A percentile compares a stretch with the other conserved stretches of the same genome.
Evolutionary conservation across 2,888 invertebrate species (phyloP).

Genomic region (Teleogryllus oceanicus): DNA sequence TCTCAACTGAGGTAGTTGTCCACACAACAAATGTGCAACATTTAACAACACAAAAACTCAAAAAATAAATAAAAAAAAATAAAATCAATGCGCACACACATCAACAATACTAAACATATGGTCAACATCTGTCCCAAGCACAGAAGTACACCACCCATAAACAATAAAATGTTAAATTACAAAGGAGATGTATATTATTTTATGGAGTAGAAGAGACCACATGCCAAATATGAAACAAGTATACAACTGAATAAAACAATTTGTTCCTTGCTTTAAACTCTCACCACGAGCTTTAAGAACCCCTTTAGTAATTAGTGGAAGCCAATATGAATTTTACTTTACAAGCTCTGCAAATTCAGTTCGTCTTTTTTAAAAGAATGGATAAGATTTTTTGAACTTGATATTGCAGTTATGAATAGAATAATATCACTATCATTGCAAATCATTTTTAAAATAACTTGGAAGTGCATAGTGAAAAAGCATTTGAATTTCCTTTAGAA

Average conservation of each 20-base stretch:
- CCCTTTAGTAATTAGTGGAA: conserved; percentile 5
- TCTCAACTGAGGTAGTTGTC: too few species aligned
- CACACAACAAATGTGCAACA: neutral
- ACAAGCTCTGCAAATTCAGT: neutral
- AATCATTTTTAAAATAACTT: too few species aligned
- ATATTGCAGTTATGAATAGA: neutral
- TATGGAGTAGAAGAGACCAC: neutral
- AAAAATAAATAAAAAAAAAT: too few species aligned
- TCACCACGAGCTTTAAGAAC: neutral
- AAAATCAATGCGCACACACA: too few species aligned
- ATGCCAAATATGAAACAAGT: neutral
- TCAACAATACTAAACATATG: neutral
- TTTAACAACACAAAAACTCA: neutral
- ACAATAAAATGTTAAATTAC: neutral
- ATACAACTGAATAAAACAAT: neutral
- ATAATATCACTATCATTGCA: too few species aligned
- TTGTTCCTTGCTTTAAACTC: neutral
- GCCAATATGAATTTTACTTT: neutral
- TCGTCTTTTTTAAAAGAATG: neutral
- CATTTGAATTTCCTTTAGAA: too few species aligned
- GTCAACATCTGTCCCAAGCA: neutral
- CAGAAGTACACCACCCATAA: conserved; percentile 2
- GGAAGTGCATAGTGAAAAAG: too few species aligned
- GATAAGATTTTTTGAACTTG: neutral
- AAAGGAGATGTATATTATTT: neutral